Base-by-base conservation (phyloP, 2,113 vertebrate species). In the Herpetotheres cachinnans region DNA sequence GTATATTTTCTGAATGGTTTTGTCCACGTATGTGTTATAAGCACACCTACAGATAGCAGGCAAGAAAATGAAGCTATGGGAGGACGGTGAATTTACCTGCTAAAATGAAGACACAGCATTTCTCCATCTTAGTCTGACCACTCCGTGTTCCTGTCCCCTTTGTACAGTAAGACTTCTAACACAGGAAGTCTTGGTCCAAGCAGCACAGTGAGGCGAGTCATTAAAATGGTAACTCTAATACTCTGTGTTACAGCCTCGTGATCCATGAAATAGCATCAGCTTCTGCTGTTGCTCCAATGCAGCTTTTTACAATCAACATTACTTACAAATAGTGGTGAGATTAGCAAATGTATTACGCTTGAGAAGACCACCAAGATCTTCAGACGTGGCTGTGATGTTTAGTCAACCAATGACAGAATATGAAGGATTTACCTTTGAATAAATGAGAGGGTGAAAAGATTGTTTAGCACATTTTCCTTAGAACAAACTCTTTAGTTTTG, bases 121-220 rank as follows among this genome's bases (percentile, higher is more conserved):
- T 58, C 44, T 70, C n/a, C 2, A 9, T 15, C 25, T 65, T 56
- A 20, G 49, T 46, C 72, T 4, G 5, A 36, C 21, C 82, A 16
- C 7, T 71, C 66, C 61, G 5, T 65, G 3, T 24, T 72, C 36
- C 24, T 59, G 44, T 19, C 52, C 14, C 44, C 44, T 88, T 86
- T 1, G 3, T 66, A 52, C 30, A 40, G 26, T 34, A 87, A 65
- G 32, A 27, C 13, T 42, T 90, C 24, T 30, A 54, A 77, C 34
- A 16, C 16, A 63, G 40, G 70, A 69, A 16, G 18, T 61, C 55
- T 86, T 19, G 13, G 47, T 86, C 40, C 30, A 52, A 72, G 44
- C 32, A 94, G 52, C 0, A 0, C 8, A 17, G n/a, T n/a, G 54
- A 88, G 52, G 22, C 0, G 0, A 82, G 44, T 22, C 50, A 27